phyloP scores from a whole-genome alignment of 1,140 invertebrate genomes.

The Sycophaga agraensis region DNA sequence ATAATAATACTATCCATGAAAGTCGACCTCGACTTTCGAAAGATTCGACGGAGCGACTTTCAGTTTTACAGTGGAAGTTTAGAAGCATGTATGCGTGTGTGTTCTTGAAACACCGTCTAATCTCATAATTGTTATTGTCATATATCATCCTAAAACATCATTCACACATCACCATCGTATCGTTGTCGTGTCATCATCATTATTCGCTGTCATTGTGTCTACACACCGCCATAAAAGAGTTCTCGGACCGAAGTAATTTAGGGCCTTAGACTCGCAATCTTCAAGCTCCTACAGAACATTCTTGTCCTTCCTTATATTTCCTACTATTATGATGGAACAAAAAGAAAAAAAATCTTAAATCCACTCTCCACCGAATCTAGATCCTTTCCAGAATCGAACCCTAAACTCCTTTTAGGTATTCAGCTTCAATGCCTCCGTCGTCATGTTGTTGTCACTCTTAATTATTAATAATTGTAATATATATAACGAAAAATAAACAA shows the following conservation, averaged over 20 bases:
- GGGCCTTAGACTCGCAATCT: slow-evolving; percentile 24
- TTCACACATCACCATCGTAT: slow-evolving; percentile 29
- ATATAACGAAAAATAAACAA: slow-evolving; percentile 58
- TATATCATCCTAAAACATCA: slow-evolving; percentile 27
- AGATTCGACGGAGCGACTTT: slow-evolving; percentile 7
- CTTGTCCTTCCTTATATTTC: slow-evolving; percentile 23
- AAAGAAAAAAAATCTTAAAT: neutral
- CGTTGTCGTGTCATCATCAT: slow-evolving; percentile 25
- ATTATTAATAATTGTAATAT: slow-evolving; percentile 58
- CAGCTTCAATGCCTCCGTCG: slow-evolving; percentile 59
- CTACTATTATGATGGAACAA: slow-evolving; percentile 4
- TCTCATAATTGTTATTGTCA: slow-evolving; percentile 21
- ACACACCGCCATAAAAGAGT: slow-evolving; percentile 29
- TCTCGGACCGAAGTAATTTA: slow-evolving; percentile 21
- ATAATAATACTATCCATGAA: too few species aligned
- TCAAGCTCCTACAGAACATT: slow-evolving; percentile 21
- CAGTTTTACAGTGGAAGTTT: neutral
- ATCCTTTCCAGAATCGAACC: slow-evolving; percentile 14
- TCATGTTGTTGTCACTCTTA: slow-evolving; percentile 61
- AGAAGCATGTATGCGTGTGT: slow-evolving; percentile 4
- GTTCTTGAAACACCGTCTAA: slow-evolving; percentile 13
- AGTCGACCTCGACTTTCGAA: neutral
- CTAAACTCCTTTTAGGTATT: slow-evolving; percentile 32
- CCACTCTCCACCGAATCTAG: neutral
- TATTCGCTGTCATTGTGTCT: slow-evolving; percentile 28